phyloP scores from a whole-genome alignment of 2,888 invertebrate species.

The Eristalis pertinax region DNA sequence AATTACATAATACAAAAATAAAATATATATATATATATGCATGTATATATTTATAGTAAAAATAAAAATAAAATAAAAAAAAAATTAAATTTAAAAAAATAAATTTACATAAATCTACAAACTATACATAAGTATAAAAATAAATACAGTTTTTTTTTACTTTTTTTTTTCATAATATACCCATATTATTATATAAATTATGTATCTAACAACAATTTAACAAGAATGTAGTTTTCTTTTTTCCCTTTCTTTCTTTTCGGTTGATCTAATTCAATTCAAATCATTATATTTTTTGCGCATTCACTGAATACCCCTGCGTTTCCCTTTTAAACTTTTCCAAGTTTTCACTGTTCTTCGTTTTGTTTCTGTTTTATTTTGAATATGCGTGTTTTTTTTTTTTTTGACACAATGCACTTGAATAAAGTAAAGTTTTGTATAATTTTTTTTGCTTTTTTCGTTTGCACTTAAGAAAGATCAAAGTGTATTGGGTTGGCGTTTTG shows the following conservation, averaged over 20 bases:
- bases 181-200: constrained; percentile 69
- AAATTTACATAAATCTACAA: constrained; percentile 57
- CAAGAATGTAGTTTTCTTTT: constrained; percentile 61
- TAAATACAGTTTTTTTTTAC: constrained; percentile 68
- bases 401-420: constrained; percentile 61
- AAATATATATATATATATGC: background rate
- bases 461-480: constrained; percentile 45
- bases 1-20: constrained; percentile 53
- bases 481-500: constrained; percentile 6
- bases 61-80: constrained; percentile 28
- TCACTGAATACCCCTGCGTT: constrained; percentile 58
- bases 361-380: background rate
- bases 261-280: background rate
- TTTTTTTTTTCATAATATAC: constrained; percentile 60
- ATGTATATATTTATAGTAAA: background rate
- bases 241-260: constrained; percentile 30
- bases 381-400: constrained; percentile 8
- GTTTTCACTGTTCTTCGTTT: constrained; percentile 54
- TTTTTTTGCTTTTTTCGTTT: constrained; percentile 33
- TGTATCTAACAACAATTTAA: constrained; percentile 72
- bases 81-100: constrained; percentile 28
- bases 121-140: constrained; percentile 68
- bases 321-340: constrained; percentile 53
- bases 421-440: constrained; percentile 31
- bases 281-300: constrained; percentile 31